Conservation (phyloP, 92 coral and sea anemone species). For the Paramuricea clavata region DNA sequence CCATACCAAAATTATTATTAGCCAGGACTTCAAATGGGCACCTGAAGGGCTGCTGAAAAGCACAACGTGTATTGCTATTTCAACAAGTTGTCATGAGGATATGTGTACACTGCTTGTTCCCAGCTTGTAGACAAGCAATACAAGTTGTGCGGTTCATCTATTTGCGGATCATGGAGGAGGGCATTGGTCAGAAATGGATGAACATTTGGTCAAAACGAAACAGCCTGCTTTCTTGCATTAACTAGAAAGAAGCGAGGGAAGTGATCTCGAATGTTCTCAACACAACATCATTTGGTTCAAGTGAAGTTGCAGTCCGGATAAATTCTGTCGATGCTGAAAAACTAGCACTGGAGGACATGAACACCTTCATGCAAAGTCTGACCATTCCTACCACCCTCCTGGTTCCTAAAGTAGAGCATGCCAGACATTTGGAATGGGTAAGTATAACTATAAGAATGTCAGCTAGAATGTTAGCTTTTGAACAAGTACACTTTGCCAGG, state of each 20-base stretch:
- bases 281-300: slow-evolving; percentile 80
- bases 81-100: too few relatives aligned
- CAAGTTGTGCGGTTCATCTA: too few relatives aligned
- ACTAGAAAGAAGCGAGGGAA: slow-evolving; percentile 88
- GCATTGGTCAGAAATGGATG: neutral
- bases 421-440: slow-evolving; percentile 88
- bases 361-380: slow-evolving; percentile 73
- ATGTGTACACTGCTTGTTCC: too few relatives aligned
- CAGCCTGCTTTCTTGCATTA: neutral
- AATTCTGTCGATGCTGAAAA: slow-evolving; percentile 82
- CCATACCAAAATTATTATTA: too few relatives aligned
- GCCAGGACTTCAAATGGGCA: too few relatives aligned
- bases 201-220: neutral
- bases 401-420: slow-evolving; percentile 93
- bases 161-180: too few relatives aligned
- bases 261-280: slow-evolving; percentile 77
- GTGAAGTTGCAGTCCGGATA: slow-evolving; percentile 93
- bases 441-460: neutral
- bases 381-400: slow-evolving; percentile 86
- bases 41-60: too few relatives aligned
- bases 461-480: too few relatives aligned
- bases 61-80: too few relatives aligned
- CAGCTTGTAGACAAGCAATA: too few relatives aligned
- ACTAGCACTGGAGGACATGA: slow-evolving; percentile 87
- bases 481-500: too few relatives aligned